A percentile compares a stretch with the other conserved stretches of the same genome.
Evolutionary conservation across 2,113 vertebrate species (phyloP).

Genomic region (Notothenia coriiceps): DNA sequence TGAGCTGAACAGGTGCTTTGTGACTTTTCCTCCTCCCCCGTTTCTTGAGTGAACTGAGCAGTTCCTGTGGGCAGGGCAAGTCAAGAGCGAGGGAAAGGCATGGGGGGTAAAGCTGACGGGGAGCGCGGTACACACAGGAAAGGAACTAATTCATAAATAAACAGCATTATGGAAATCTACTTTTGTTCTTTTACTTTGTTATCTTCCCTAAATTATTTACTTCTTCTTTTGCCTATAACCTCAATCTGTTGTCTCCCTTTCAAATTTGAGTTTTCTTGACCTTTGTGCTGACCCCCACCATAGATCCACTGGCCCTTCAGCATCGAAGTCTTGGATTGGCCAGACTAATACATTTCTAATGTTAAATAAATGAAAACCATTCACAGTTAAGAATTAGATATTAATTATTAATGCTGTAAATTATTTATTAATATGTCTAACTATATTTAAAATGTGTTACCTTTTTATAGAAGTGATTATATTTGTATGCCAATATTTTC

Average conservation of each 20-base stretch:
- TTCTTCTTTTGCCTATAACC: background rate
- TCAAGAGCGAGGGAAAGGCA: background rate
- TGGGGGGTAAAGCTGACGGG: conserved; percentile 21
- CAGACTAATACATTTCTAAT: too few relatives aligned
- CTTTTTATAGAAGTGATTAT: too few relatives aligned
- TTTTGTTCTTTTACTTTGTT: conserved; percentile 10
- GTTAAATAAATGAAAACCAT: too few relatives aligned
- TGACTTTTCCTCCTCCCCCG: conserved; percentile 37
- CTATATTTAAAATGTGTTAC: too few relatives aligned
- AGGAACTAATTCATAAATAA: background rate
- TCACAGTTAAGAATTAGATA: too few relatives aligned
- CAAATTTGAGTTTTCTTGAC: too few relatives aligned
- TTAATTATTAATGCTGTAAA: too few relatives aligned
- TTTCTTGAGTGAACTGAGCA: conserved; percentile 19
- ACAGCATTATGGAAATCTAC: background rate
- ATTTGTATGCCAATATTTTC: too few relatives aligned
- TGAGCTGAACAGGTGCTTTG: conserved; percentile 17
- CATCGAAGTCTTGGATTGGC: too few relatives aligned
- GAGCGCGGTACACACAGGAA: conserved; percentile 1
- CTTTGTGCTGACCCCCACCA: too few relatives aligned
- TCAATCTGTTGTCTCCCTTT: background rate
- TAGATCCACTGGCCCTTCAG: too few relatives aligned
- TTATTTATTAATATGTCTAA: too few relatives aligned
- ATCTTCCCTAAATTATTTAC: background rate
- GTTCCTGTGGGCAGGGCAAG: conserved; percentile 37